Percentiles rank a stretch among this genome's conserved stretches.
Evolutionary conservation across 2,888 invertebrate species (phyloP).

Genomic region (Agrilus mali): DNA sequence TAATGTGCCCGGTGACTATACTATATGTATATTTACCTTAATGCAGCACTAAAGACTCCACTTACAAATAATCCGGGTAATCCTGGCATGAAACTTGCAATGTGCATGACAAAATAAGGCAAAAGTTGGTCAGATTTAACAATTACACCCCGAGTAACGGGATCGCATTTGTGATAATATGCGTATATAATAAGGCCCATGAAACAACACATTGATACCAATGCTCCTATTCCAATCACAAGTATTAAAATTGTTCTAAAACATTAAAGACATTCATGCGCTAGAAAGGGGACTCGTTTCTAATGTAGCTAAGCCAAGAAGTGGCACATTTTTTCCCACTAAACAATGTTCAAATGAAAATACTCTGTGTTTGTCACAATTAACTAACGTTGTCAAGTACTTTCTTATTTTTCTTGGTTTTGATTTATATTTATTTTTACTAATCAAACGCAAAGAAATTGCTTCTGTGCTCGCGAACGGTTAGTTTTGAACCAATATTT

Average conservation of each 20-base stretch:
- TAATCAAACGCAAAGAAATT: no score
- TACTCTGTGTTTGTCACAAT: no score
- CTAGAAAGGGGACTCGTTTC: no score
- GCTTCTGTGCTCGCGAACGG: no score
- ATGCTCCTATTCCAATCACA: constrained; percentile 59
- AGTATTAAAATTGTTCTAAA: constrained; percentile 63
- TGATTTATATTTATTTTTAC: no score
- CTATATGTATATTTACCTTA: constrained; percentile 45
- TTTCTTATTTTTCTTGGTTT: no score
- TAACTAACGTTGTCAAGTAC: no score
- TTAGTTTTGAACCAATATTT: no score
- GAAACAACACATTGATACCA: constrained; percentile 69
- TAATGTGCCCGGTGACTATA: neutral
- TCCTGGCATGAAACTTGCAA: constrained; percentile 59
- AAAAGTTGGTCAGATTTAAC: constrained; percentile 60
- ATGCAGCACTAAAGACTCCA: constrained; percentile 75
- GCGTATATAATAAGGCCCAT: constrained; percentile 81
- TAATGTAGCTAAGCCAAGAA: neutral
- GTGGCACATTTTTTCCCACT: neutral
- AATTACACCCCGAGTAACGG: constrained; percentile 59
- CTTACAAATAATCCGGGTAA: constrained; percentile 76
- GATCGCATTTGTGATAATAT: constrained; percentile 74
- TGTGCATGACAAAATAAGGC: constrained; percentile 74
- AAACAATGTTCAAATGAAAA: no score
- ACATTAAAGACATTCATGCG: no score